A percentile compares a stretch with the other conserved stretches of the same genome.
phyloP scores from a whole-genome alignment of 2,888 invertebrate genomes.

The Morpho achilles region DNA sequence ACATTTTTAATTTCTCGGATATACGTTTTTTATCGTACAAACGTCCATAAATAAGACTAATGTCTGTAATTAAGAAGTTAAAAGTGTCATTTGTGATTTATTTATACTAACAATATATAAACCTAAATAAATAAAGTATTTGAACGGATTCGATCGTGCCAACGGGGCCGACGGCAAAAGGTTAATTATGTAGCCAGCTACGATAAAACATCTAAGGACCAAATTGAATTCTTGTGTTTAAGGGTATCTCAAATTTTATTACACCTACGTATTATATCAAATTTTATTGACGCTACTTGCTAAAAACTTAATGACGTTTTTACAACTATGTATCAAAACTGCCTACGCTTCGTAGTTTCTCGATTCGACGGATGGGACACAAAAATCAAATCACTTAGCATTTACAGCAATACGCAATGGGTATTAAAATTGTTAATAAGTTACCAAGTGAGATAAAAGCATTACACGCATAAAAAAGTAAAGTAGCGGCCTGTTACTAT shows the following conservation, averaged over 20 bases:
- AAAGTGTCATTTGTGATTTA: conserved; percentile 27
- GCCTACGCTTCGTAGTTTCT: background rate
- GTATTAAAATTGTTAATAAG: too few relatives aligned
- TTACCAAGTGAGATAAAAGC: too few relatives aligned
- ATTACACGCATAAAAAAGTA: too few relatives aligned
- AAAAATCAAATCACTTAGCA: too few relatives aligned
- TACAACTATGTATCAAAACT: conserved; percentile 29
- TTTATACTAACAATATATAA: conserved; percentile 26
- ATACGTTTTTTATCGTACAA: conserved; percentile 14
- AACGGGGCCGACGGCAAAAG: conserved; percentile 28
- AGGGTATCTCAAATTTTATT: conserved; percentile 31
- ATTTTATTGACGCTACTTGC: conserved; percentile 33
- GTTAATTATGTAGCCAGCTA: conserved; percentile 25
- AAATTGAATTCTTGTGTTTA: conserved; percentile 34
- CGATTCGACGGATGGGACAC: too few relatives aligned
- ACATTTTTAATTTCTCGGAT: conserved; percentile 12
- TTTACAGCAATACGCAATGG: too few relatives aligned
- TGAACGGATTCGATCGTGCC: conserved; percentile 20
- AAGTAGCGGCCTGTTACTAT: too few relatives aligned
- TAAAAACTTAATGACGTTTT: conserved; percentile 33
- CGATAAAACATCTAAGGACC: conserved; percentile 29
- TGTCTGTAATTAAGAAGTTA: conserved; percentile 28
- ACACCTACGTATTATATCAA: conserved; percentile 28
- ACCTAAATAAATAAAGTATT: conserved; percentile 23
- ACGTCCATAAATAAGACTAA: conserved; percentile 26